Evolutionary conservation across 2,888 invertebrate species (phyloP).

Genomic region (Disparrhopalites patrizii): DNA sequence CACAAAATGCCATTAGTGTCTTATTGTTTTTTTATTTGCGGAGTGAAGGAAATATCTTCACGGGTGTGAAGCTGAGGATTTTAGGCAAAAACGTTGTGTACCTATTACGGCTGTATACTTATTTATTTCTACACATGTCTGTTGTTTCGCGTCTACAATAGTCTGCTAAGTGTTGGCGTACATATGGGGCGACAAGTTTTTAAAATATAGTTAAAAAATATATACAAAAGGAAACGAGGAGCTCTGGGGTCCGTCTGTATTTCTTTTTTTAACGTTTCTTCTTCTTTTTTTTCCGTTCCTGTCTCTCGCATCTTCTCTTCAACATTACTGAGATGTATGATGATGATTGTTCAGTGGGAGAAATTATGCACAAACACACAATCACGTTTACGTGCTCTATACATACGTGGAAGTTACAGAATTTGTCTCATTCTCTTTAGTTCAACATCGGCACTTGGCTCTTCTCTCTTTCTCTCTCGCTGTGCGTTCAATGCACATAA

Average conservation of each 20-base stretch:
- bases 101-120: neutral
- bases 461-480: neutral
- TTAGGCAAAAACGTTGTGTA: too few species aligned
- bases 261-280: neutral
- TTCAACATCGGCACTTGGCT: too few species aligned
- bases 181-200: too few species aligned
- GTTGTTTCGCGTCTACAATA: neutral
- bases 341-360: neutral
- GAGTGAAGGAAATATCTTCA: neutral
- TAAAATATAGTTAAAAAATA: neutral
- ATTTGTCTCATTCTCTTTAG: too few species aligned
- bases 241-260: neutral
- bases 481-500: neutral
- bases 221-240: neutral
- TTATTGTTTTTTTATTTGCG: too few species aligned
- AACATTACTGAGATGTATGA: neutral
- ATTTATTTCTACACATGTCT: neutral
- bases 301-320: neutral
- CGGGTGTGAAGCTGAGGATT: too few species aligned
- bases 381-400: too few species aligned
- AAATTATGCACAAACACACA: constrained; percentile 6
- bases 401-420: too few species aligned
- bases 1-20: too few species aligned
- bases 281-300: neutral
- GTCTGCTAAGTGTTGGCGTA: neutral